A percentile compares a stretch with the other conserved stretches of the same genome.
Evolutionary conservation across 2,113 vertebrate species (phyloP).

Genomic region (Neogale vison): DNA sequence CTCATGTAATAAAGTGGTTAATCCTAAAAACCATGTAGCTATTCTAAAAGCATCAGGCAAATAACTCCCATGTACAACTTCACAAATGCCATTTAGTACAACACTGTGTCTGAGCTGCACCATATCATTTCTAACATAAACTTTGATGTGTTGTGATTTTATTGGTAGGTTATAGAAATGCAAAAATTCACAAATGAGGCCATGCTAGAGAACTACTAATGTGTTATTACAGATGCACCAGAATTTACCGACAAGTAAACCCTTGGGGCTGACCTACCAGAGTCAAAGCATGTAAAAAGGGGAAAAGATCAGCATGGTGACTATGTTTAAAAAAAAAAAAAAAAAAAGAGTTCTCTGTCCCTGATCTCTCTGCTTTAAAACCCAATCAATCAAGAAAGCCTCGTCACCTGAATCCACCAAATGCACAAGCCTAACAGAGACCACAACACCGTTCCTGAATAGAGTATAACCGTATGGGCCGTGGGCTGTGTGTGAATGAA

Average conservation of each 20-base stretch:
- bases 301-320: neutral
- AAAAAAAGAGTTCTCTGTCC: neutral
- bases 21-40: neutral
- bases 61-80: neutral
- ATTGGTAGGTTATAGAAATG: neutral
- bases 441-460: neutral
- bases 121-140: neutral
- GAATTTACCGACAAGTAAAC: neutral
- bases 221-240: neutral
- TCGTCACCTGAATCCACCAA: neutral
- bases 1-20: neutral
- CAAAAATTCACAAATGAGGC: neutral
- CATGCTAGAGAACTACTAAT: neutral
- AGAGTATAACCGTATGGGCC: neutral
- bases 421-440: conserved; percentile 17
- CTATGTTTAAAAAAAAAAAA: neutral
- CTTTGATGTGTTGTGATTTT: neutral
- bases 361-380: neutral
- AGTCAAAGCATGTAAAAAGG: neutral
- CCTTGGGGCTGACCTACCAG: neutral
- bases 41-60: conserved; percentile 23
- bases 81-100: neutral
- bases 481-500: neutral
- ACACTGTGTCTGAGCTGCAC: neutral
- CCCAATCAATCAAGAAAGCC: conserved; percentile 1